Evolutionary conservation across 1,140 invertebrate genomes (phyloP).

Genomic region (Drosophila arawakana): DNA sequence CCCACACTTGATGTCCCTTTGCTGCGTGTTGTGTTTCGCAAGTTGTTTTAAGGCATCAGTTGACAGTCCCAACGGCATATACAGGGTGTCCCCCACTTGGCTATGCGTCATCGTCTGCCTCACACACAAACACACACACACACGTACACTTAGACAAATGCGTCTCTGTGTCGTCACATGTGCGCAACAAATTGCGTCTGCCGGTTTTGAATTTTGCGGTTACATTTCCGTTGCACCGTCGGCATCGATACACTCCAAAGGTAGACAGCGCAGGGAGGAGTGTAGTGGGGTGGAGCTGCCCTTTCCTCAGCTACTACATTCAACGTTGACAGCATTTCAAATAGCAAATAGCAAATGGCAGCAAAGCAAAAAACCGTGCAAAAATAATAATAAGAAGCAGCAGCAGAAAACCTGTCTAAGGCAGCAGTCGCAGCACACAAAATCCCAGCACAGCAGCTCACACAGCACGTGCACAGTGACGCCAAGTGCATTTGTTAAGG

Average conservation of each 20-base stretch:
- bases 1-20: not conserved
- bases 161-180: slow-evolving; percentile 57
- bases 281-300: no score
- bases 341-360: slow-evolving; percentile 59
- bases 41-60: slow-evolving; percentile 53
- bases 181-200: slow-evolving; percentile 83
- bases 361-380: slow-evolving; percentile 32
- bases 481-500: not conserved
- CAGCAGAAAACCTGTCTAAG: slow-evolving; percentile 19
- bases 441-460: not conserved
- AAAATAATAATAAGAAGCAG: slow-evolving; percentile 20
- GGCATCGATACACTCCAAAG: slow-evolving; percentile 25
- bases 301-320: not conserved
- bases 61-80: slow-evolving; percentile 56
- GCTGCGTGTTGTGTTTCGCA: slow-evolving; percentile 71
- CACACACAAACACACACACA: slow-evolving; percentile 23
- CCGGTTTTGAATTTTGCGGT: slow-evolving; percentile 78
- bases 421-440: not conserved
- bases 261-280: not conserved
- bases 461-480: slow-evolving; percentile 9
- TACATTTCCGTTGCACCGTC: slow-evolving; percentile 76
- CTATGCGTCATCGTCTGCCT: slow-evolving; percentile 47
- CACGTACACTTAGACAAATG: slow-evolving; percentile 17
- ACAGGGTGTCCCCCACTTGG: slow-evolving; percentile 39
- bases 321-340: slow-evolving; percentile 77